Conservation (phyloP, 2,113 vertebrate species). For the Dinomys branickii region DNA sequence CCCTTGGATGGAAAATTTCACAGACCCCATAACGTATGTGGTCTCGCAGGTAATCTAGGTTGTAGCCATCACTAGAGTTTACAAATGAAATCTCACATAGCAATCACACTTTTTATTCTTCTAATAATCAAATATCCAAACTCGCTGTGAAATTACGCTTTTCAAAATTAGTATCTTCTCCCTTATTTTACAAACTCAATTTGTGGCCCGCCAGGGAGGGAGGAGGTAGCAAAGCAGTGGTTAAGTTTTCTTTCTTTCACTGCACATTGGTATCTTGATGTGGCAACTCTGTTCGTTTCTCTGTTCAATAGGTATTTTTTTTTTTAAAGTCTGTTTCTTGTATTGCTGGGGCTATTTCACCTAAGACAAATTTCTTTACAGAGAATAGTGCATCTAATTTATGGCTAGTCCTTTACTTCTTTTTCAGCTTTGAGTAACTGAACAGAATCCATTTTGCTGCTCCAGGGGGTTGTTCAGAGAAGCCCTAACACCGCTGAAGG, state of each 20-base stretch:
- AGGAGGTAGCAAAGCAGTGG: background rate
- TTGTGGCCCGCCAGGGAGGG: background rate
- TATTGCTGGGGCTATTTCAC: background rate
- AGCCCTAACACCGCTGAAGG: background rate
- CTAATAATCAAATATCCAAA: constrained; percentile 26
- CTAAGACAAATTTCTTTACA: background rate
- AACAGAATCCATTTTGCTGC: background rate
- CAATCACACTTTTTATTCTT: background rate
- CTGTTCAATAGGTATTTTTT: background rate
- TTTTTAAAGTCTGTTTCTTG: background rate
- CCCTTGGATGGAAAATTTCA: background rate
- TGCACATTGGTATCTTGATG: background rate
- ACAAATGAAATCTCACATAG: background rate
- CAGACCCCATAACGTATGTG: background rate
- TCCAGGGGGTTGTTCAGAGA: background rate
- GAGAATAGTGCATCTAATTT: background rate
- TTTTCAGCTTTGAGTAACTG: background rate
- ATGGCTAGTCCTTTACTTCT: background rate
- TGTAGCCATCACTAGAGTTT: background rate
- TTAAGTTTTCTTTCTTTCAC: constrained; percentile 4
- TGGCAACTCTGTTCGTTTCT: background rate
- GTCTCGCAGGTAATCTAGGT: background rate
- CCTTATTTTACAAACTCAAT: background rate
- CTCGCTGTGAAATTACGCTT: background rate
- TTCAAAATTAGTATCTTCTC: background rate